Evolutionary conservation across 2,888 invertebrate genomes (phyloP).

Genomic region (Caenorhabditis plicata): DNA sequence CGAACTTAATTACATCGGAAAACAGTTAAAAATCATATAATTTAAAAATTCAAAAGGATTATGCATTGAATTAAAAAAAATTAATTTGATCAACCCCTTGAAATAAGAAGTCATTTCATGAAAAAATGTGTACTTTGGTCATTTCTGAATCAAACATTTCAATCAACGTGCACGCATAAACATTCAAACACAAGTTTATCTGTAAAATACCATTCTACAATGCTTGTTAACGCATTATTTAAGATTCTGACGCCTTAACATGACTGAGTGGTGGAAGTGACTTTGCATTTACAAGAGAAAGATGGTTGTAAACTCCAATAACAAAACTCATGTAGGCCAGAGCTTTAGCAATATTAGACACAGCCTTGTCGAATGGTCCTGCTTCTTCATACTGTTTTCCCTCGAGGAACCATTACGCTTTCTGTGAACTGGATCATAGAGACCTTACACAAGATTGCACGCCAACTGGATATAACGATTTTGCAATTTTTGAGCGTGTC

Average conservation of each 20-base stretch:
- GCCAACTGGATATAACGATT: too few relatives aligned
- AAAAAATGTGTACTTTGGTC: too few relatives aligned
- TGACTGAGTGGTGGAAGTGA: slow-evolving; percentile 56
- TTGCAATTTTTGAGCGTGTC: too few relatives aligned
- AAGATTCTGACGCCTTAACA: slow-evolving; percentile 53
- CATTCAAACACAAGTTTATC: slow-evolving; percentile 7
- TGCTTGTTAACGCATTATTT: slow-evolving; percentile 18
- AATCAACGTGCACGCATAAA: too few relatives aligned
- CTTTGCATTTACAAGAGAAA: slow-evolving; percentile 50
- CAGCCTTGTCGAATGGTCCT: slow-evolving; percentile 49
- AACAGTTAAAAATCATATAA: too few relatives aligned
- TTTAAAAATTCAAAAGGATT: too few relatives aligned
- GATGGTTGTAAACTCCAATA: slow-evolving; percentile 55
- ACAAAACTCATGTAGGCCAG: slow-evolving; percentile 44
- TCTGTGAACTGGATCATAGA: slow-evolving; percentile 58
- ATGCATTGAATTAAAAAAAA: too few relatives aligned
- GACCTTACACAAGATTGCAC: too few relatives aligned
- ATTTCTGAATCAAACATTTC: too few relatives aligned
- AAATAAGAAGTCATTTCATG: too few relatives aligned
- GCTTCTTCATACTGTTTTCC: slow-evolving; percentile 61
- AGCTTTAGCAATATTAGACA: slow-evolving; percentile 48
- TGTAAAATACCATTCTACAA: slow-evolving; percentile 12
- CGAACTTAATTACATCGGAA: too few relatives aligned
- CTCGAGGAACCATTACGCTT: slow-evolving; percentile 58
- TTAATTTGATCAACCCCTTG: too few relatives aligned